Evolutionary conservation across 2,888 invertebrate genomes (phyloP).

Genomic region (Diachrysia chrysitis): DNA sequence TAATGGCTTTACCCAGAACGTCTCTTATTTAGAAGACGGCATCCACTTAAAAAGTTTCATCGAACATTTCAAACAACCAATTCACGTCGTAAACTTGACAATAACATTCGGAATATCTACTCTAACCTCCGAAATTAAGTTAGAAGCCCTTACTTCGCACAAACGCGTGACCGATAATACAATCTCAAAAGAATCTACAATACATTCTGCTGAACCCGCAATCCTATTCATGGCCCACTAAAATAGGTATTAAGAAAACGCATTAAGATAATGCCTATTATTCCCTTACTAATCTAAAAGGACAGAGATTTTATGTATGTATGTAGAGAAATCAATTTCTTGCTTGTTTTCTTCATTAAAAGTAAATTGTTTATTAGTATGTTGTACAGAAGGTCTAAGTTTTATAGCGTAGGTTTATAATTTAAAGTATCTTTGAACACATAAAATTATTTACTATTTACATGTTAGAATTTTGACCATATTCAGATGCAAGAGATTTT

Average conservation of each 20-base stretch:
- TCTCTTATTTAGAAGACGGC: too few relatives aligned
- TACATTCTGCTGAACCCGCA: constrained; percentile 24
- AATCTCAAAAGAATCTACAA: constrained; percentile 28
- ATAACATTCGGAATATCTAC: not conserved
- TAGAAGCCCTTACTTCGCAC: constrained; percentile 3
- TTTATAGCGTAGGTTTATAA: not conserved
- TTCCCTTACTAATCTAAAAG: constrained; percentile 16
- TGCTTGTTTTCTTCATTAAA: constrained; percentile 9
- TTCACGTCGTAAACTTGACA: not conserved
- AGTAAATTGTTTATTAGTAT: not conserved
- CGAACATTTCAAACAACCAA: not conserved
- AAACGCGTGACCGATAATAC: constrained; percentile 29
- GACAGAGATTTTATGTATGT: not conserved
- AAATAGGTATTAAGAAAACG: constrained; percentile 28
- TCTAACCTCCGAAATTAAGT: not conserved
- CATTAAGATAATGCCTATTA: constrained; percentile 30
- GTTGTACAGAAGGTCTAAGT: not conserved
- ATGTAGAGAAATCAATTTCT: constrained; percentile 5
- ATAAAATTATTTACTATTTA: too few relatives aligned
- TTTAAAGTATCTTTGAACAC: too few relatives aligned
- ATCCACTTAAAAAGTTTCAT: not conserved
- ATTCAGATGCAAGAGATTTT: too few relatives aligned
- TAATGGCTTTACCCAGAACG: too few relatives aligned
- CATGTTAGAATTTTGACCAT: too few relatives aligned
- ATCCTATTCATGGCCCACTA: constrained; percentile 21